Evolutionary conservation across 2,113 vertebrate species (phyloP), one percentile per base, ranked within the genome.

Genomic region (Motacilla tschutschensis): DNA sequence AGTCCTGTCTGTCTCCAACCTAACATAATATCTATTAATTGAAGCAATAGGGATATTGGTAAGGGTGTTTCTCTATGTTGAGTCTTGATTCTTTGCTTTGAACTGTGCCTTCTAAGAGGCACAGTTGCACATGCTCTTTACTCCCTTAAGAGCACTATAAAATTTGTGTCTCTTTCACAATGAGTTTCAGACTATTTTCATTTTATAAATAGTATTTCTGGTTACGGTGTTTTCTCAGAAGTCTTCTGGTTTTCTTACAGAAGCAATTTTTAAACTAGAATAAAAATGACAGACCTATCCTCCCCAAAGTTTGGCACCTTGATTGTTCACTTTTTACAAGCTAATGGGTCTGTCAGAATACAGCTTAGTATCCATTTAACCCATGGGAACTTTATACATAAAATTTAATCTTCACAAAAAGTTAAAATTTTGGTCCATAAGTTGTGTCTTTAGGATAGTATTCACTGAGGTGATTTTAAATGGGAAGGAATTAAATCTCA

Each of bases 81-180:
- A 50, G 6, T n/a, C 14, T 53, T 4, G 3, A 14, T 62, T 74
- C 26, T 59, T 46, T 55, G 13, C 63, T 58, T 5, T 77, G 33
- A 33, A 33, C 33, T 33, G 33, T 33, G 33, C 33, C 33, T 57
- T 59, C 17, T 9, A 21, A 77, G 57, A 51, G 33, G 33, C 60
- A 62, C 0, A 0, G 8, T 44, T 71, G 26, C 22, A 46, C 0
- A 0, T 46, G 24, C 11, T 51, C 43, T 59, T 79, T 65, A 19
- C 28, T 65, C 21, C 33, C 10, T 26, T 60, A 29, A 9, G 10
- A 77, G 10, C 0, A 0, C 41, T 46, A 17, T 43, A 35, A 63
- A 59, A 33, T 41, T 79, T 67, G 20, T 64, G 29, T 59, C 41
- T 84, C 22, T 54, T 83, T 55, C 51, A 13, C 18, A 33, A 55